These are phyloP conservation scores for Diplosoma virens DNA, from an alignment of 23 tunicate genomes.

Conservation along the genomic window DNA sequence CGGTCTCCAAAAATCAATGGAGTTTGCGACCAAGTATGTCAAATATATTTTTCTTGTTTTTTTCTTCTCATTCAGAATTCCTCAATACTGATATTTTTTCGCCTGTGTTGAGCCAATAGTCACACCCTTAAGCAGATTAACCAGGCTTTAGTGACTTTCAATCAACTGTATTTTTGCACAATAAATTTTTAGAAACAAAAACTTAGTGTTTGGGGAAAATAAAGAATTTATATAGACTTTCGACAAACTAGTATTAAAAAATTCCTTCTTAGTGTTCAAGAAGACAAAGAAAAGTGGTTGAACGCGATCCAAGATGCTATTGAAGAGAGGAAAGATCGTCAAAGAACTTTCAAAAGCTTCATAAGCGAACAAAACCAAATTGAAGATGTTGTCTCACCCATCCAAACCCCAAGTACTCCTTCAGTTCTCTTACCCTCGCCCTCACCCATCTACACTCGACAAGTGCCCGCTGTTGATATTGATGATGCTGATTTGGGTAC, in stretches of 20 bases:
- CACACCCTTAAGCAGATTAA: no score
- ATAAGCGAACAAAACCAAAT: constrained; percentile 8
- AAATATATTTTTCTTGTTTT: no score
- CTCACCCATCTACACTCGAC: not conserved
- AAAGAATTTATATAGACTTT: no score
- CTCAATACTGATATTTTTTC: no score
- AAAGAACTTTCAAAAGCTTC: constrained; percentile 60
- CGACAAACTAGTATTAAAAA: no score
- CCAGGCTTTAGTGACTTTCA: no score
- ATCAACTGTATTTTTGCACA: no score
- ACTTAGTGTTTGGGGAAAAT: no score
- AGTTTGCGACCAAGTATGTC: constrained; percentile 74
- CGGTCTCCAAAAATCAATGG: constrained; percentile 88
- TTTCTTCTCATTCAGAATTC: no score
- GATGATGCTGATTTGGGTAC: constrained; percentile 71
- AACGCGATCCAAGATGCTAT: constrained; percentile 69
- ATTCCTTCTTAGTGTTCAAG: constrained; percentile 46
- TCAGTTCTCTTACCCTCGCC: no score
- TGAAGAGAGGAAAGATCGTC: constrained; percentile 48
- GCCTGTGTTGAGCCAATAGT: no score
- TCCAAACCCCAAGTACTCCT: constrained; percentile 11
- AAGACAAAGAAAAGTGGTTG: constrained; percentile 84
- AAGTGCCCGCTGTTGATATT: constrained; percentile 19
- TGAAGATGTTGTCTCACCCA: not conserved
- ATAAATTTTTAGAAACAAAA: no score